A percentile compares a stretch with the other conserved stretches of the same genome.
Evolutionary conservation across 2,888 invertebrate species (phyloP).

Genomic region (Rotaria socialis): DNA sequence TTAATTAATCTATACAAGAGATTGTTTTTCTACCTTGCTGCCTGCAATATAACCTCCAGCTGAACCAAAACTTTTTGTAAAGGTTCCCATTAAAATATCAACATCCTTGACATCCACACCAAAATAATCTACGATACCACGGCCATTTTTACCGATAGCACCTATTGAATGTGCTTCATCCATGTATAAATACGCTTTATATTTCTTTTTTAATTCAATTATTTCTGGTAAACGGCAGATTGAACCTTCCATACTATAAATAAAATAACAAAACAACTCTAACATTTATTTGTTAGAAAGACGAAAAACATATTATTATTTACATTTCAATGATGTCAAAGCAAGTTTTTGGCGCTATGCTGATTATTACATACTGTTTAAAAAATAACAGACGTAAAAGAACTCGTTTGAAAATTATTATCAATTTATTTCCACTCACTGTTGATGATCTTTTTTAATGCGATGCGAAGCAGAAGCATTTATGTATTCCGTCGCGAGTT

Average conservation of each 20-base stretch:
- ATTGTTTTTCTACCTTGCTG: constrained; percentile 66
- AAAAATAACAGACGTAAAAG: no score
- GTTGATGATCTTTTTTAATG: no score
- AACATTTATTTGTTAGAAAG: no score
- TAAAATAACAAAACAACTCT: not conserved
- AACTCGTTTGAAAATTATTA: no score
- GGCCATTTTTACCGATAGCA: constrained; percentile 79
- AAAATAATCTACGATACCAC: constrained; percentile 83
- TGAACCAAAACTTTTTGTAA: constrained; percentile 95
- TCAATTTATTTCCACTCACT: no score
- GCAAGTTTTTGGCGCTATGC: no score
- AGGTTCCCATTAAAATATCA: constrained; percentile 91
- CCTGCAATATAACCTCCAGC: constrained; percentile 95
- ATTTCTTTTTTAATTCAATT: constrained; percentile 81
- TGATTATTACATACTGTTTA: no score
- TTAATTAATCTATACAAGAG: not conserved
- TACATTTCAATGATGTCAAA: no score
- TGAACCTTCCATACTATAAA: constrained; percentile 85
- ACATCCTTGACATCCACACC: constrained; percentile 75
- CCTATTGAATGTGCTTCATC: constrained; percentile 98
- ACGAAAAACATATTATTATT: no score
- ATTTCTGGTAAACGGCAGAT: constrained; percentile 81
- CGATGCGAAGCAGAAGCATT: no score
- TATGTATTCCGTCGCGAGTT: no score
- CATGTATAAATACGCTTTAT: constrained; percentile 87